Base-by-base conservation (phyloP, 2,113 vertebrate species). In the Dascyllus trimaculatus region DNA sequence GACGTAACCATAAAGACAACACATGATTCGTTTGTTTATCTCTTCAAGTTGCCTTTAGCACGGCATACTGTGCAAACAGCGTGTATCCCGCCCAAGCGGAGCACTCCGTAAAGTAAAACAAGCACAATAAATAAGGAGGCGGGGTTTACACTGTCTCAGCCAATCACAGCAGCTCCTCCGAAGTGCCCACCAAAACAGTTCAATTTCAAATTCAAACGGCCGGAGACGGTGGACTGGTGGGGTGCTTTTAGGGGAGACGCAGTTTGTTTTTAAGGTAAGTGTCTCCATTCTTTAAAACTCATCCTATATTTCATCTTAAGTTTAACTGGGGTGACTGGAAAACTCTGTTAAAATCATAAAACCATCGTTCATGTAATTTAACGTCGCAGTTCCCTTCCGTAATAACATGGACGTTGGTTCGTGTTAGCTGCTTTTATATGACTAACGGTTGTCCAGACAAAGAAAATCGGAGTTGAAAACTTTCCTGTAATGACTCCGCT, bases 171-270 rank as follows among this genome's bases (percentile, higher is more conserved):
- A 7, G 43, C 13, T 10, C 3, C 1, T 77, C 1, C 9, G 40
- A 60, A 60, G 84, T 81, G 58, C 70, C 71, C 40, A 69, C 22
- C 78, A 48, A 88, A 83, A 80, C 13, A 63, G 48, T 89, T 88
- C 14, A 6, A 79, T 90, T 95, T 93, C 58, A 92, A 95, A 93
- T 89, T 90, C 82, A 91, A 94, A 94, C 92, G 78, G 72, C 7
- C 35, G 46, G 3, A 35, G 51, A 51, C 13, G 10, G 11, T 9
- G 35, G 2, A 43, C 0, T 0, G 7, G 2, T 21, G 5, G 0
- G 9, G 9, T 6, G 17, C 1, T 3, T 6, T 26, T 1, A 25
- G 1, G 11, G 1, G 9, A 40, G 2, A 48, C 0, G 1, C 5
- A 17, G 2, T 2, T 21, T 8, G 0, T 11, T 4, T 2, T 5